Evolutionary conservation across 1,140 invertebrate species (phyloP).

Genomic region (Cheumatopsyche charites): DNA sequence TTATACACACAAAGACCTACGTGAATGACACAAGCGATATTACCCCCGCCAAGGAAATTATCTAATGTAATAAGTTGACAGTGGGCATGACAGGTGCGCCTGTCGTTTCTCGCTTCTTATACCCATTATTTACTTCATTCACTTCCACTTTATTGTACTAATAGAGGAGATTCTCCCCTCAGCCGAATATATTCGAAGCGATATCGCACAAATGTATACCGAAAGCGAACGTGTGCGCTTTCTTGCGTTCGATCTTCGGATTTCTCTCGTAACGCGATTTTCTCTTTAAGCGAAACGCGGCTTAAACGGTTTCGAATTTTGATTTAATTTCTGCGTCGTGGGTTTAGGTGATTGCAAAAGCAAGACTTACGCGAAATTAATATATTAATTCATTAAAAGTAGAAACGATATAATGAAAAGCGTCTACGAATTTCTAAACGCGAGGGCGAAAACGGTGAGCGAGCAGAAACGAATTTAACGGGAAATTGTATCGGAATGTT

Average conservation of each 20-base stretch:
- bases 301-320: constrained; percentile 12
- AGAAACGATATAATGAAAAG: constrained; percentile 1
- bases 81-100: constrained; percentile 26
- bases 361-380: constrained; percentile 19
- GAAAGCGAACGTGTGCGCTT: too few species aligned
- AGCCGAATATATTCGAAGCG: not conserved
- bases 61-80: constrained; percentile 28
- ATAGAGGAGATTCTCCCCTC: constrained; percentile 4
- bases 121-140: constrained; percentile 14
- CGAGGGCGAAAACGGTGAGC: not conserved
- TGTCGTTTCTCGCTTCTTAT: constrained; percentile 15
- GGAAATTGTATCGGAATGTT: not conserved
- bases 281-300: not conserved
- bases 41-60: constrained; percentile 13
- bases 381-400: constrained; percentile 24
- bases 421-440: not conserved
- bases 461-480: not conserved
- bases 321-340: constrained; percentile 2
- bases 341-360: constrained; percentile 18
- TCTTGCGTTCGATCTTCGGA: too few species aligned
- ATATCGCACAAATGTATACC: too few species aligned
- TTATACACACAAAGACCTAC: not conserved
- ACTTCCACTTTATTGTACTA: constrained; percentile 18
- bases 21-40: constrained; percentile 4
- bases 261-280: not conserved